Evolutionary conservation across 2,888 invertebrate species (phyloP).

Genomic region (Mamestra brassicae): DNA sequence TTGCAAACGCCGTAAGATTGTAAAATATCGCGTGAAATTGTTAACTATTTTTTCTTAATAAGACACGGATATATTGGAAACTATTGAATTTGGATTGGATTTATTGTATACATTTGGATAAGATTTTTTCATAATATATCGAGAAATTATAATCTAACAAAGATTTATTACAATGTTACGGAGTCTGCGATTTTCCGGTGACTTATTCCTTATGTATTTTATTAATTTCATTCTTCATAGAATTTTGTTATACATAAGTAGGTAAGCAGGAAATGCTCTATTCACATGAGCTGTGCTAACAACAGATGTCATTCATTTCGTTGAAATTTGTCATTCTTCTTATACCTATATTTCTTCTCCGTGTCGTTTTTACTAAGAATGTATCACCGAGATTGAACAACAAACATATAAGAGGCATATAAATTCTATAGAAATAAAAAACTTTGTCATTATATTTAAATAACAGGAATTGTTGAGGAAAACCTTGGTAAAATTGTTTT

Average conservation of each 20-base stretch:
- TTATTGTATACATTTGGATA: too few species aligned
- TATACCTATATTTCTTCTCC: neutral
- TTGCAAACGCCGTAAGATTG: too few species aligned
- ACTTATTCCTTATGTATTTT: neutral
- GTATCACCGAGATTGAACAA: slow-evolving; percentile 11
- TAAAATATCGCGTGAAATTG: too few species aligned
- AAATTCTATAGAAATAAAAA: slow-evolving; percentile 1
- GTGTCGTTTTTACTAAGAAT: slow-evolving; percentile 19
- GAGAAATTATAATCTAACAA: too few species aligned
- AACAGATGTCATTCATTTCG: slow-evolving; percentile 14
- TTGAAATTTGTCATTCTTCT: neutral
- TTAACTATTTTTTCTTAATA: too few species aligned
- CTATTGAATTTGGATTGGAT: too few species aligned
- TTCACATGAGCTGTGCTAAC: neutral
- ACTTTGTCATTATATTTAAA: slow-evolving; percentile 20
- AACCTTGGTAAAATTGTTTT: slow-evolving; percentile 17
- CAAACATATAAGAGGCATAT: neutral
- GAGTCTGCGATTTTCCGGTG: too few species aligned
- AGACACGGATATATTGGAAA: too few species aligned
- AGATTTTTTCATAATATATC: too few species aligned
- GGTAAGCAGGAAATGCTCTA: slow-evolving; percentile 17
- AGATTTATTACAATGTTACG: too few species aligned
- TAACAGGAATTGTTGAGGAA: slow-evolving; percentile 52
- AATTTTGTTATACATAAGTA: neutral
- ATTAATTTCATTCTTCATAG: neutral